A percentile compares a stretch with the other conserved stretches of the same genome.
Evolutionary conservation across 1,140 invertebrate genomes (phyloP).

Genomic region (Gryon sp.): DNA sequence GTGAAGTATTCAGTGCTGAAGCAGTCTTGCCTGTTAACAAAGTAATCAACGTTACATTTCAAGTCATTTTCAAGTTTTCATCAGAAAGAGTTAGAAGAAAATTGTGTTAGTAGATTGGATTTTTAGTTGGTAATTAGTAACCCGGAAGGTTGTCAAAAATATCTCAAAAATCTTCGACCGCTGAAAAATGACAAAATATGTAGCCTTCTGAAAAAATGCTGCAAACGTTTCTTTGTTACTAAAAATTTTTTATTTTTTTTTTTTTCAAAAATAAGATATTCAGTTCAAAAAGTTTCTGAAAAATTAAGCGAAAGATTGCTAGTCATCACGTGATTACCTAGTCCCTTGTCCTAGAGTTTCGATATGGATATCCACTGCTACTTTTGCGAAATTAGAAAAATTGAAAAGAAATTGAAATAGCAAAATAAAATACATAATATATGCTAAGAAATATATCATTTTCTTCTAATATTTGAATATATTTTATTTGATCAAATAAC

Average conservation of each 20-base stretch:
- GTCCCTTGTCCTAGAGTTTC: slow-evolving; percentile 14
- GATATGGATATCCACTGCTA: slow-evolving; percentile 5
- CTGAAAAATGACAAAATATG: slow-evolving; percentile 1
- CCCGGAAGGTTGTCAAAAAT: too few relatives aligned
- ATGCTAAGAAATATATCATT: slow-evolving; percentile 8
- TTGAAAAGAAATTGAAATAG: slow-evolving; percentile 4
- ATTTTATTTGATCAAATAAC: too few relatives aligned
- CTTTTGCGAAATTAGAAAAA: slow-evolving; percentile 19
- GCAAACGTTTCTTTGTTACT: too few relatives aligned
- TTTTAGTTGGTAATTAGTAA: too few relatives aligned
- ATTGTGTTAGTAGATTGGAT: slow-evolving; percentile 2
- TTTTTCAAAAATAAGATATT: too few relatives aligned
- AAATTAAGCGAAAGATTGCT: slow-evolving; percentile 3
- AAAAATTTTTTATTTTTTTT: slow-evolving; percentile 4
- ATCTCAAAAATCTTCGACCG: neutral
- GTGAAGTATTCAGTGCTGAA: slow-evolving; percentile 83
- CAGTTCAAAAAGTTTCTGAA: neutral
- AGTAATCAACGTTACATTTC: slow-evolving; percentile 8
- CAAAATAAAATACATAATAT: neutral
- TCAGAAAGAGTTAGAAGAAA: neutral
- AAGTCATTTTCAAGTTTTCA: too few relatives aligned
- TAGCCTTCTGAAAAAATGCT: slow-evolving; percentile 7
- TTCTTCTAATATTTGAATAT: too few relatives aligned
- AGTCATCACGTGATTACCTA: slow-evolving; percentile 36
- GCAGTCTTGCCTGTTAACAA: slow-evolving; percentile 80